Conservation (phyloP, 92 coral and sea anemone species). For the Epizoanthus ramosus region DNA sequence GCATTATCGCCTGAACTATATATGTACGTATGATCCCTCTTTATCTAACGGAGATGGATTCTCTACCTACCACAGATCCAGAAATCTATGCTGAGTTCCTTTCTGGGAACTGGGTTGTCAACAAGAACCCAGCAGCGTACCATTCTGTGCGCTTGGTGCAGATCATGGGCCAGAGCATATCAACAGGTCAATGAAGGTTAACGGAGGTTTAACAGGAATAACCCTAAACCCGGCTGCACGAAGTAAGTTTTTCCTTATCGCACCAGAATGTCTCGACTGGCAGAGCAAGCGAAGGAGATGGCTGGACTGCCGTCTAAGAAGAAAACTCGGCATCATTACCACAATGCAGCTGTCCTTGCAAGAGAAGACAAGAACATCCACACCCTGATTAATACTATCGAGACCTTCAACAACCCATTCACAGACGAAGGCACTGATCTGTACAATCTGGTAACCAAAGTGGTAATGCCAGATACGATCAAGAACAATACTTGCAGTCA, state of each 20-base stretch:
- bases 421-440: conserved; percentile 8
- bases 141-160: conserved; percentile 7
- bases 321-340: conserved; percentile 12
- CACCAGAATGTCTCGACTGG: conserved; percentile 10
- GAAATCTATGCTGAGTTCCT: too few species aligned
- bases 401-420: conserved; percentile 35
- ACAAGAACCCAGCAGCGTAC: neutral
- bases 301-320: neutral
- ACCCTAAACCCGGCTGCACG: neutral
- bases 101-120: too few species aligned
- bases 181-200: neutral
- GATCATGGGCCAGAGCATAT: neutral
- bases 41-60: too few species aligned
- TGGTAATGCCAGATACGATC: too few species aligned
- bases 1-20: too few species aligned
- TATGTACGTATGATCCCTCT: too few species aligned
- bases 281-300: conserved; percentile 19
- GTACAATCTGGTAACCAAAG: neutral
- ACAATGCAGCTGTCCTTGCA: neutral
- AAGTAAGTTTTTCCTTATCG: neutral
- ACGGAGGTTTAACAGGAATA: neutral
- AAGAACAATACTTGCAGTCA: too few species aligned
- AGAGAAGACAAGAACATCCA: conserved; percentile 15
- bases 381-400: neutral
- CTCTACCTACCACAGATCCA: too few species aligned